Percentiles rank a stretch among this genome's conserved stretches.
Conservation (phyloP, 2,113 vertebrate species). For the Pelecanus crispus region DNA sequence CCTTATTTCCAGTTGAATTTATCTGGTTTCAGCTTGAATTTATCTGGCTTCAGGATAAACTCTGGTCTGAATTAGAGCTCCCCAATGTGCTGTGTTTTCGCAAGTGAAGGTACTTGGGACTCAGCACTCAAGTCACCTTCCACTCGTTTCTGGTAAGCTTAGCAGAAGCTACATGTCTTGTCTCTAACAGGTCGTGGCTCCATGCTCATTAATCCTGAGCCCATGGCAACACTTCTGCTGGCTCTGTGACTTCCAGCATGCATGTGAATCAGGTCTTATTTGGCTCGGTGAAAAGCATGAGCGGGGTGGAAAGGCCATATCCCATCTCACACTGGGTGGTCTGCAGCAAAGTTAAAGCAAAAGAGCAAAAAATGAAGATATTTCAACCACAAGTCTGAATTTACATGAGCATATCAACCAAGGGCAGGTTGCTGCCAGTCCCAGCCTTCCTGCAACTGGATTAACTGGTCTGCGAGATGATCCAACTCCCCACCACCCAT, state of each 20-base stretch:
- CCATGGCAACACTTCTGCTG: not conserved
- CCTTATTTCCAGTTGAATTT: not conserved
- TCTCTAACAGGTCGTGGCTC: not conserved
- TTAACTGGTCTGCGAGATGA: not conserved
- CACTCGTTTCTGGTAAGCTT: not conserved
- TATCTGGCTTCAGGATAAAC: not conserved
- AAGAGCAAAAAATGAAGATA: not conserved
- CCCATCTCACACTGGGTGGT: not conserved
- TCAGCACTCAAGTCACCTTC: not conserved
- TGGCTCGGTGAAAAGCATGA: not conserved
- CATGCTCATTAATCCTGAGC: not conserved
- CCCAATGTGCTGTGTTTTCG: not conserved
- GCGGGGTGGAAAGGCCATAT: not conserved
- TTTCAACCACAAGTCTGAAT: not conserved
- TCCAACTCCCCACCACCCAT: not conserved
- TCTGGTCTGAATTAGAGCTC: not conserved
- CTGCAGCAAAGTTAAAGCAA: not conserved
- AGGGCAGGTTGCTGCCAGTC: not conserved
- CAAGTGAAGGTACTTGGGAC: not conserved
- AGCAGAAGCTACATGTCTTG: not conserved
- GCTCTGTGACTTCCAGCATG: not conserved
- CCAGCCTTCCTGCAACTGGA: not conserved
- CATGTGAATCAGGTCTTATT: fast-evolving
- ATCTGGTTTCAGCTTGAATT: not conserved
- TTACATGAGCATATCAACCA: fast-evolving